Base-by-base conservation (phyloP, 2,888 invertebrate species). In the Eupeodes luniger region DNA sequence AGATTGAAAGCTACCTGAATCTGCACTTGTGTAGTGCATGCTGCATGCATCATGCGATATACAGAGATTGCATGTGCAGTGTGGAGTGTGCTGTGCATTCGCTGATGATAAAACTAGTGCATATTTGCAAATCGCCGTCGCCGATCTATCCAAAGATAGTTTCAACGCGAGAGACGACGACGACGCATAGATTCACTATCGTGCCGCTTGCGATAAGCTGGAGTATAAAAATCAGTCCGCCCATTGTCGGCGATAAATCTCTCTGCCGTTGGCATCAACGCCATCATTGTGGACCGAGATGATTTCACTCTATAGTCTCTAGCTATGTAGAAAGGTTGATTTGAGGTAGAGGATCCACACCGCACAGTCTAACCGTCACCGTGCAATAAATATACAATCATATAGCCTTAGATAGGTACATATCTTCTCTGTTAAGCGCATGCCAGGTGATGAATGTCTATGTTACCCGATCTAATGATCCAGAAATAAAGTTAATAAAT, bases 401-500 rank as follows among this genome's bases (percentile, higher is more conserved):
- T 4, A 19, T 27, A 27, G 27, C 19, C 1, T 55, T 59, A 51
- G 11, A 16, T 5, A 27, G 2, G 7, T 14, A 47, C 16, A 62
- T 40, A 40, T 49, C 12, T 16, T 34, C 27, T n/a, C 27, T 66
- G 19, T 27, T 66, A 66, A 66, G 66, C 66, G 80, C 86, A 86
- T 77, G 84, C 77, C 91, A 92, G 91, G 92, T 92, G 92, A 92
- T 92, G 92, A 92, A 92, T 92, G 92, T 91, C 92, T 92, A 90
- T 92, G 92, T 92, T 92, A 92, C 92, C 91, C 92, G 92, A 92
- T 92, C 92, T 92, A 92, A 92, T 92, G 93, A 92, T 92, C 92
- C 92, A 91, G 92, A 92, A 92, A 92, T 92, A 91, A 92, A 92
- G 92, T 92, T 92, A 92, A 92, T 92, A 92, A 92, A 92, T 92